Conservation (phyloP, 2,888 invertebrate genomes). For the Lepidochrysops patricia region DNA sequence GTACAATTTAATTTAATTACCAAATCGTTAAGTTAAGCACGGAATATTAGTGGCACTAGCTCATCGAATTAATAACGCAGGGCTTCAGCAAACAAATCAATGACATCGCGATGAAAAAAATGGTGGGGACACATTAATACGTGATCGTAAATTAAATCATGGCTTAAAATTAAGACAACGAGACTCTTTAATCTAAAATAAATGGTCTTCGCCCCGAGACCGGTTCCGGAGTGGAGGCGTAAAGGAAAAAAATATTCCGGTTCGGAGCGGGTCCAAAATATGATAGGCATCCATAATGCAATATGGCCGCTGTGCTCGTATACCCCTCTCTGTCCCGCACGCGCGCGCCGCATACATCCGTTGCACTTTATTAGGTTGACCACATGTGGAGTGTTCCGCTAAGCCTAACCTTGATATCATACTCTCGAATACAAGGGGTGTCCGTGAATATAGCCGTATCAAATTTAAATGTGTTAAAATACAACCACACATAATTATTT, state of each 20-base stretch:
- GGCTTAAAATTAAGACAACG: conserved; percentile 76
- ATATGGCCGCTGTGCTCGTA: conserved; percentile 73
- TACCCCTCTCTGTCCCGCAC: conserved; percentile 48
- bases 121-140: conserved; percentile 66
- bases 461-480: conserved; percentile 8
- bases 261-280: conserved; percentile 72
- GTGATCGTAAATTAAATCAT: conserved; percentile 69
- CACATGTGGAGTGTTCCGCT: conserved; percentile 75
- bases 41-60: conserved; percentile 68
- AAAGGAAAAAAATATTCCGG: conserved; percentile 71
- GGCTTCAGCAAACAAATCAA: conserved; percentile 65
- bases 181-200: conserved; percentile 75
- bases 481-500: conserved; percentile 19
- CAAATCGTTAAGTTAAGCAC: conserved; percentile 73
- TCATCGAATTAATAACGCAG: conserved; percentile 53
- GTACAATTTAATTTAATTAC: conserved; percentile 73
- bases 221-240: conserved; percentile 68
- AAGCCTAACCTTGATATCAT: conserved; percentile 75
- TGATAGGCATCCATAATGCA: conserved; percentile 75
- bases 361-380: conserved; percentile 72
- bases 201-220: conserved; percentile 69
- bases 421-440: conserved; percentile 63
- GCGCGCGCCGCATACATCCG: conserved; percentile 39
- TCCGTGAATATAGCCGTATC: conserved; percentile 14
- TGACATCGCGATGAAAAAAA: conserved; percentile 57